These are phyloP conservation scores for Caenorhabditis zanzibari DNA, from an alignment of 2,888 invertebrate species.

Conservation along the genomic window DNA sequence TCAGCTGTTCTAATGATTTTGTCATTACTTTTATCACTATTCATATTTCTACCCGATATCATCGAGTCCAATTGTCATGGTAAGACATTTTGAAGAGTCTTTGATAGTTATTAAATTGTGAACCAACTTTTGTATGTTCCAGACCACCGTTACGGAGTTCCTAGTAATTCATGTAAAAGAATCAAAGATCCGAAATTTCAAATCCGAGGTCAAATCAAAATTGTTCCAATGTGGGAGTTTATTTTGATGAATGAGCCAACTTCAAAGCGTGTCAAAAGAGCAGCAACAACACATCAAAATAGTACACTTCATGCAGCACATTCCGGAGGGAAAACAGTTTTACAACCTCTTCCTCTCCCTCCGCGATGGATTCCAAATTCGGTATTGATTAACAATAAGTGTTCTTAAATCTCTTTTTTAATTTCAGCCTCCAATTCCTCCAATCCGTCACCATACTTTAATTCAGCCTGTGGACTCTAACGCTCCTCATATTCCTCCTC, in stretches of 20 bases:
- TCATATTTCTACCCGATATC: constrained; percentile 26
- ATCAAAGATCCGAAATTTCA: constrained; percentile 61
- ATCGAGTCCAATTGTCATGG: constrained; percentile 44
- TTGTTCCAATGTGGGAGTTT: constrained; percentile 66
- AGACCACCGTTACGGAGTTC: constrained; percentile 55
- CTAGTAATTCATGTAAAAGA: constrained; percentile 55
- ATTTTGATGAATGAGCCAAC: constrained; percentile 46
- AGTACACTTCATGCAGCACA: constrained; percentile 26
- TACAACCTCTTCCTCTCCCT: constrained; percentile 1
- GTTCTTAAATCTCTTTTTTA: neutral
- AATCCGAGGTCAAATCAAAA: constrained; percentile 59
- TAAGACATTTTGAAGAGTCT: constrained; percentile 10
- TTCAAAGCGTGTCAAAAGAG: constrained; percentile 32
- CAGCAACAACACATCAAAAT: constrained; percentile 8
- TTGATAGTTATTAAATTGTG: no score
- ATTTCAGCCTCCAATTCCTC: constrained; percentile 19
- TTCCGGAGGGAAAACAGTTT: constrained; percentile 21
- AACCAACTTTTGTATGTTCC: neutral
- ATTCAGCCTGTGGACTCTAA: constrained; percentile 27
- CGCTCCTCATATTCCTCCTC: constrained; percentile 2
- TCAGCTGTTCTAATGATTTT: constrained; percentile 28
- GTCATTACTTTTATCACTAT: constrained; percentile 31
- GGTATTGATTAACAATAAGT: no score
- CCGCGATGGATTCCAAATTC: constrained; percentile 9
- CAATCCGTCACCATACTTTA: constrained; percentile 20